Evolutionary conservation across 2,797 vertebrate genomes (phyloP).

Genomic region (Darevskia mixta): DNA sequence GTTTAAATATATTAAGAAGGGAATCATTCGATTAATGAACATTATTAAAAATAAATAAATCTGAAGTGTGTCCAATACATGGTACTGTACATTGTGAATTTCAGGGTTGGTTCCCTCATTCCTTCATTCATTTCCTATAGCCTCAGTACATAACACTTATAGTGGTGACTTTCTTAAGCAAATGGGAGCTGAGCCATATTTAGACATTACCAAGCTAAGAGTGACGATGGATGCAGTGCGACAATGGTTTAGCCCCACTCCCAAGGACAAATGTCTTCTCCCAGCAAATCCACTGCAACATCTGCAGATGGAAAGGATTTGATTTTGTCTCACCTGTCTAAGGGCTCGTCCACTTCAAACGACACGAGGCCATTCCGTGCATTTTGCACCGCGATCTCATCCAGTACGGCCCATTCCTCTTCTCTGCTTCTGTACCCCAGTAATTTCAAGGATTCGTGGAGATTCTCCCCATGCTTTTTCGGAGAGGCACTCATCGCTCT

Average conservation of each 20-base stretch:
- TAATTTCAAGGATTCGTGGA: slow-evolving; percentile 79
- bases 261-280: too few species aligned
- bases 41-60: not conserved
- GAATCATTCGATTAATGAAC: slow-evolving; percentile 3
- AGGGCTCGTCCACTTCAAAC: slow-evolving; percentile 85
- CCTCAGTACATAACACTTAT: not conserved
- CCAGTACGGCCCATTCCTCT: slow-evolving; percentile 84
- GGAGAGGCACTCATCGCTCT: slow-evolving; percentile 77
- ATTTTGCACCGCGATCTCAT: slow-evolving; percentile 80
- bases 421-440: slow-evolving; percentile 81
- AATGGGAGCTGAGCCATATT: not conserved
- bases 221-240: too few species aligned
- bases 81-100: not conserved
- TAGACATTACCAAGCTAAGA: too few species aligned
- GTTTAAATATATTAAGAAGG: slow-evolving; percentile 30
- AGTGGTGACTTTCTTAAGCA: not conserved
- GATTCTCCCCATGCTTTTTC: slow-evolving; percentile 75
- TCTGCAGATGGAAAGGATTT: not conserved
- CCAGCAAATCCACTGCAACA: too few species aligned
- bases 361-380: slow-evolving; percentile 84
- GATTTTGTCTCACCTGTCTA: slow-evolving; percentile 82
- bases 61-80: too few species aligned
- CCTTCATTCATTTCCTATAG: not conserved
- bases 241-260: too few species aligned
- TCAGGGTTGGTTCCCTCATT: not conserved